Evolutionary conservation across 1,140 invertebrate species (phyloP).

Genomic region (Drosophila lowei): DNA sequence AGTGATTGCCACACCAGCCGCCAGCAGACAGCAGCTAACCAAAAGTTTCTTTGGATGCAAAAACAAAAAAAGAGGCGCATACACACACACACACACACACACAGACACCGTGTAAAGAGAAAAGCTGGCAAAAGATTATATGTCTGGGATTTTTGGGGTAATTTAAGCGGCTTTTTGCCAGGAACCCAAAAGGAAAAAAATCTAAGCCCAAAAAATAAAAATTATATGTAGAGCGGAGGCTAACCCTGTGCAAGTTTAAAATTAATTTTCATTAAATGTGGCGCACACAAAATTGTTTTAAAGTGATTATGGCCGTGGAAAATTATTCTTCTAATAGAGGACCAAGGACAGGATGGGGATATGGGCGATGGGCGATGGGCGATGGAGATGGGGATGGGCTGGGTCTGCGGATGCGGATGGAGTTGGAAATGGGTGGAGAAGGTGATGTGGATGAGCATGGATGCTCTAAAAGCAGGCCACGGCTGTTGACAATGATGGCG

Average conservation of each 20-base stretch:
- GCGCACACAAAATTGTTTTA: slow-evolving; percentile 73
- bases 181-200: slow-evolving; percentile 34
- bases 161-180: slow-evolving; percentile 70
- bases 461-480: slow-evolving; percentile 30
- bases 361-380: neutral
- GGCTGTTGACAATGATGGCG: slow-evolving; percentile 51
- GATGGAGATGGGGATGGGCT: too few species aligned
- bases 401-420: neutral
- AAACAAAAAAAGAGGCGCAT: slow-evolving; percentile 40
- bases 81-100: slow-evolving; percentile 14
- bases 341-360: neutral
- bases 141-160: slow-evolving; percentile 70
- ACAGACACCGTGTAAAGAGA: slow-evolving; percentile 18
- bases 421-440: neutral
- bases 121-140: slow-evolving; percentile 66
- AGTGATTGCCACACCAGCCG: slow-evolving; percentile 63
- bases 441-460: slow-evolving; percentile 1
- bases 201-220: slow-evolving; percentile 32
- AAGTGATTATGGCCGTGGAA: slow-evolving; percentile 68
- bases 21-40: slow-evolving; percentile 46
- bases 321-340: slow-evolving; percentile 59
- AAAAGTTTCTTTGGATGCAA: slow-evolving; percentile 48
- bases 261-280: slow-evolving; percentile 74
- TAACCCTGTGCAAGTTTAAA: slow-evolving; percentile 59
- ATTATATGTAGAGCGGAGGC: slow-evolving; percentile 27